Base-by-base conservation (phyloP, 1,140 invertebrate species). In the Diachasma alloeum region DNA sequence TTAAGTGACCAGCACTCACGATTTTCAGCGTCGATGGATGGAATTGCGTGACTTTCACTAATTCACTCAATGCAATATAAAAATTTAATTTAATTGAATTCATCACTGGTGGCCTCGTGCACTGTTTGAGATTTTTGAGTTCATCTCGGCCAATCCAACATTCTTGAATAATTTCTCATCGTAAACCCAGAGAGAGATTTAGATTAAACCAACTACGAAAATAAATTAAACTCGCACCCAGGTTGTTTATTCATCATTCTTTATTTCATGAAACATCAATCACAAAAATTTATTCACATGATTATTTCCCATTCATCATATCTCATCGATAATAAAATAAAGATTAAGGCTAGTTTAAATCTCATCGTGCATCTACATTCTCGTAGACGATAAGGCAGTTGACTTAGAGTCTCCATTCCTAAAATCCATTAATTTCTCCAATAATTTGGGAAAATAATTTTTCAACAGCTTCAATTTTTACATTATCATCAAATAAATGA, bases 241-340 rank as follows among this genome's bases (percentile, higher is more conserved):
- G 31, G 15, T 53, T 1, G 17, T 53, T 15, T 53, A 17, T 13
- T 17, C 24, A 22, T 31, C 4, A 13, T 31, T 66, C 11, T 66
- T 66, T 66, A 66, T 36, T 15, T 66, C 59, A 31, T 26, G 15
- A 66, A 26, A 66, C 59, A 59, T 59, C 53, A 66, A 22, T 66
- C 59, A 66, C 59, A 66, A n/a, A 66, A 66, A 31, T 31, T 26
- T 53, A 53, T 53, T 66, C 22, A 66, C 59, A 66, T 59, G 17
- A 19, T 22, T 9, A 22, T 66, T 36, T 2, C 10, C 59, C 22
- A 66, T 31, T 31, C 31, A 11, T 8, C 9, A 53, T 53, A 53
- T 53, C 48, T n/a, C 24, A 11, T 66, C 31, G 24, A 66, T 66
- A 66, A 22, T 66, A 66, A 66, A 66, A 66, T 66, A 66, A 66